A percentile compares a stretch with the other conserved stretches of the same genome.
Conservation (phyloP, 1,140 invertebrate species). For the Calliopsis andreniformis region DNA sequence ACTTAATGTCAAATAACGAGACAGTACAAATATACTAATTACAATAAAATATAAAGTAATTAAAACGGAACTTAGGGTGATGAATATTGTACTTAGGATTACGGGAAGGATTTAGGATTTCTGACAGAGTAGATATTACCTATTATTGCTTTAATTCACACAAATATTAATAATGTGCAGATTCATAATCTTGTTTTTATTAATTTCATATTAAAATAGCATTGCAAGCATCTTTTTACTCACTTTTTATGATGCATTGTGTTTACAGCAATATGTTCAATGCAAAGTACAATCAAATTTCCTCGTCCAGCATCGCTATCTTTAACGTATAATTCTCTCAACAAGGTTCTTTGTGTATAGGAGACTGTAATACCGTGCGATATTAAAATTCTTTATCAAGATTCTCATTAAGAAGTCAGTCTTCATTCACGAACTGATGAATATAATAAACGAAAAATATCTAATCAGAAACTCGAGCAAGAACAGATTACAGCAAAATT, state of each 20-base stretch:
- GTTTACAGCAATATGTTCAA: constrained; percentile 17
- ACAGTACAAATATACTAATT: too few species aligned
- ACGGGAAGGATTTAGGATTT: too few species aligned
- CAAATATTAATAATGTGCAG: background rate
- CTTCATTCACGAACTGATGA: constrained; percentile 15
- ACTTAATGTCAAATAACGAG: too few species aligned
- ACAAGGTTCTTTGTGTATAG: constrained; percentile 5
- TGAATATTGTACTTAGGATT: too few species aligned
- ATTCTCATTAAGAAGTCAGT: constrained; percentile 37
- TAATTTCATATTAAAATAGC: background rate
- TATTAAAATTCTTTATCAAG: constrained; percentile 50
- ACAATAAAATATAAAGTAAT: too few species aligned
- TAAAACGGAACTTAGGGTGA: too few species aligned
- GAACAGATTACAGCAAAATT: background rate
- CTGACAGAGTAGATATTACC: too few species aligned
- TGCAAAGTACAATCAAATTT: constrained; percentile 34
- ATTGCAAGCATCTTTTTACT: background rate
- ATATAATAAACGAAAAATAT: background rate
- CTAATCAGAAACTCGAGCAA: background rate
- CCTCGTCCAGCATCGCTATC: constrained; percentile 28
- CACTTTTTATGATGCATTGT: background rate
- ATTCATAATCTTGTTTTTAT: background rate
- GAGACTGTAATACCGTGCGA: constrained; percentile 35
- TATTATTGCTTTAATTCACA: too few species aligned
- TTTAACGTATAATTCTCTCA: constrained; percentile 39